Percentiles rank a stretch among this genome's conserved stretches.
phyloP scores from a whole-genome alignment of 2,888 invertebrate species.

The Rhogogaster chlorosoma region DNA sequence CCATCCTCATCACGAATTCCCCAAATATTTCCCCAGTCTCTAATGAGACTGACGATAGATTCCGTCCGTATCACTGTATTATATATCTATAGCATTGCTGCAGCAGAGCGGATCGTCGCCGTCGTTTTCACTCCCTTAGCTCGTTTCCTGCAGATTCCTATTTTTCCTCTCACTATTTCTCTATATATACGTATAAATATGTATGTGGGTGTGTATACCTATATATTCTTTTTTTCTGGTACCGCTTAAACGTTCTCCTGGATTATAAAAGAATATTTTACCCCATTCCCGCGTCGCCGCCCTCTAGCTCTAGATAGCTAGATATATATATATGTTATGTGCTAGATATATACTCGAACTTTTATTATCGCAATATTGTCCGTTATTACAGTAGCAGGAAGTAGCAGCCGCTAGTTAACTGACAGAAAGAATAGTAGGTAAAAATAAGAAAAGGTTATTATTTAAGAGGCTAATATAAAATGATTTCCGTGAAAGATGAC shows the following conservation, averaged over 20 bases:
- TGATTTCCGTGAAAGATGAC: constrained; percentile 18
- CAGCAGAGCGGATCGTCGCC: not conserved
- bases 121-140: constrained; percentile 27
- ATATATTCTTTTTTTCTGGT: not conserved
- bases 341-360: not conserved
- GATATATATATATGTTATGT: not conserved
- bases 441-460: not conserved
- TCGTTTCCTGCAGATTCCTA: constrained; percentile 26
- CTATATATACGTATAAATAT: not conserved
- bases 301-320: not conserved
- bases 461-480: constrained; percentile 31
- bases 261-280: constrained; percentile 36
- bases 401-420: not conserved
- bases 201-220: not conserved
- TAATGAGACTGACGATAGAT: constrained; percentile 44
- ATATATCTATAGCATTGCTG: not conserved
- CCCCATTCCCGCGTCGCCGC: not conserved
- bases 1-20: constrained; percentile 42
- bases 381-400: not conserved
- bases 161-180: not conserved
- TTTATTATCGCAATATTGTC: constrained; percentile 42
- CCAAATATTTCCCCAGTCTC: constrained; percentile 39
- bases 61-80: constrained; percentile 13
- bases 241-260: not conserved
- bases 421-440: not conserved